phyloP scores from a whole-genome alignment of 2,888 invertebrate species.

The Polydesmus complanatus region DNA sequence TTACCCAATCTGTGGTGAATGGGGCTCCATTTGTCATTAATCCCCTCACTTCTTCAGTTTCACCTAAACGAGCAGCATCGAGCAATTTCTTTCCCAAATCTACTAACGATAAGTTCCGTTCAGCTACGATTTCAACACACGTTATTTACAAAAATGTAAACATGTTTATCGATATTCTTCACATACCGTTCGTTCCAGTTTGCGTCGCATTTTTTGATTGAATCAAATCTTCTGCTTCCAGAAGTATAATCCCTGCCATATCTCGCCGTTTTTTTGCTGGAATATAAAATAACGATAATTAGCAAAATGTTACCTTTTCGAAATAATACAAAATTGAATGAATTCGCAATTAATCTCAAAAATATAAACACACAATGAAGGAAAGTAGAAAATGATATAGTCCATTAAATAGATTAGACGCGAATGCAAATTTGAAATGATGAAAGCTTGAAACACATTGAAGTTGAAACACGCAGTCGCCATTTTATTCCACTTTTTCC shows the following conservation, averaged over 20 bases:
- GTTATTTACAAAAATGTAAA: not conserved
- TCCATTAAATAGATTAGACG: too few relatives aligned
- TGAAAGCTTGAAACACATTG: not conserved
- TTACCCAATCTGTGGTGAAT: constrained; percentile 83
- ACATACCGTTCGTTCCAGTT: not conserved
- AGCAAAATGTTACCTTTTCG: too few relatives aligned
- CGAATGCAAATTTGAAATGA: too few relatives aligned
- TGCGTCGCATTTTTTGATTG: constrained; percentile 3
- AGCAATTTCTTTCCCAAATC: constrained; percentile 75
- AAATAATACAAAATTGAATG: too few relatives aligned
- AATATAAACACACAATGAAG: too few relatives aligned
- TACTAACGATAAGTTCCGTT: constrained; percentile 33
- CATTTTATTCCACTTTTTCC: constrained; percentile 7
- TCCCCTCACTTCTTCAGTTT: constrained; percentile 56
- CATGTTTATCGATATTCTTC: not conserved
- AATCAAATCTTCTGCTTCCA: constrained; percentile 13
- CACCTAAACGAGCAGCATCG: constrained; percentile 62
- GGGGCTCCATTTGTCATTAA: constrained; percentile 77
- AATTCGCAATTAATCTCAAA: too few relatives aligned
- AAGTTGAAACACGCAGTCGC: constrained; percentile 1
- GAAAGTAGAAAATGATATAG: too few relatives aligned
- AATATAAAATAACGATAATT: too few relatives aligned
- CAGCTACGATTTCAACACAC: constrained; percentile 6
- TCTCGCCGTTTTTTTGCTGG: too few relatives aligned
- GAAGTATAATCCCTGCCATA: constrained; percentile 11